phyloP scores from a whole-genome alignment of 2,113 vertebrate species.

The Triplophysa siluroides region DNA sequence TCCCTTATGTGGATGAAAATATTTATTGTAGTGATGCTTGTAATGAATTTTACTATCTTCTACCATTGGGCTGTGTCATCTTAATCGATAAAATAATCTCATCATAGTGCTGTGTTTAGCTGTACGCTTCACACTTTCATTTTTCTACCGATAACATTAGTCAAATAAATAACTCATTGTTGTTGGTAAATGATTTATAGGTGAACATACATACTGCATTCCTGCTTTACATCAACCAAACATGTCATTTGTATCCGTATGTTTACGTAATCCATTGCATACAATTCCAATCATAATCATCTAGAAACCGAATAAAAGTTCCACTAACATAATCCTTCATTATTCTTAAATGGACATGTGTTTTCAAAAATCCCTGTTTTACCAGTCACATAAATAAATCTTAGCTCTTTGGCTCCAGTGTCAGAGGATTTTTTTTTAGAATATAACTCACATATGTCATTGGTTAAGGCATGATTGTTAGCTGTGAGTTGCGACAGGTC shows the following conservation, averaged over 20 bases:
- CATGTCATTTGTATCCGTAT: background rate
- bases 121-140: too few species aligned
- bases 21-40: too few species aligned
- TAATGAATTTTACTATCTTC: too few species aligned
- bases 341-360: background rate
- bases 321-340: background rate
- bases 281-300: background rate
- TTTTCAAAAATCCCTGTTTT: background rate
- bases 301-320: background rate
- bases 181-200: too few species aligned
- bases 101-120: too few species aligned
- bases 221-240: background rate
- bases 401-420: constrained; percentile 54
- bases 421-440: constrained; percentile 62
- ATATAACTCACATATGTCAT: constrained; percentile 66
- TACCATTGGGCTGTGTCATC: too few species aligned
- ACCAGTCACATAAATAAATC: constrained; percentile 16
- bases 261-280: background rate
- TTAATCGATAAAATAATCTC: too few species aligned
- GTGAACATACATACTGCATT: too few species aligned
- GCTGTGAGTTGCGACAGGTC: constrained; percentile 67
- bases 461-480: constrained; percentile 59
- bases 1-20: too few species aligned
- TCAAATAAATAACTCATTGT: too few species aligned
- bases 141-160: too few species aligned